Evolutionary conservation across 2,888 invertebrate species (phyloP).

Genomic region (Brachynemurus nebulosus): DNA sequence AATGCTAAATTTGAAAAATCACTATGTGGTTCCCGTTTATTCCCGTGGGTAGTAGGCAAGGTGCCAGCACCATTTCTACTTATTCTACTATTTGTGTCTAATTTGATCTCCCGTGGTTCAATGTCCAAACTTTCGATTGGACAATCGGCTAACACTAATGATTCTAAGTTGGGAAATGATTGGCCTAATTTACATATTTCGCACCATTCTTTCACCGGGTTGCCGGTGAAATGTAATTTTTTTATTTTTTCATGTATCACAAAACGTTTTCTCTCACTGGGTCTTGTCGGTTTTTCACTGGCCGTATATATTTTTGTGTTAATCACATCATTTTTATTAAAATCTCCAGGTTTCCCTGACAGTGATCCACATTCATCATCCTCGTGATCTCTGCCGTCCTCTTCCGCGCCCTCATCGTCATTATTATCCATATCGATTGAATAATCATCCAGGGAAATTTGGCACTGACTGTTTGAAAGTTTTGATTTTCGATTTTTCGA

Average conservation of each 20-base stretch:
- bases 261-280: slow-evolving; percentile 14
- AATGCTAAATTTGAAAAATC: slow-evolving; percentile 56
- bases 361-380: slow-evolving; percentile 11
- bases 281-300: neutral
- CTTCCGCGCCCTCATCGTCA: slow-evolving; percentile 23
- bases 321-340: slow-evolving; percentile 26
- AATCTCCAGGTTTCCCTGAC: neutral
- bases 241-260: slow-evolving; percentile 50
- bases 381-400: slow-evolving; percentile 11
- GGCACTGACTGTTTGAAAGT: slow-evolving; percentile 8
- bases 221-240: slow-evolving; percentile 77
- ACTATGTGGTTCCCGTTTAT: slow-evolving; percentile 39
- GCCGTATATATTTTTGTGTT: slow-evolving; percentile 12
- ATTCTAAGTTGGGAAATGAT: slow-evolving; percentile 74
- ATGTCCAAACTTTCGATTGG: slow-evolving; percentile 46
- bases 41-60: neutral
- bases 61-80: neutral
- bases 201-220: slow-evolving; percentile 70
- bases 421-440: slow-evolving; percentile 25
- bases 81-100: neutral
- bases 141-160: slow-evolving; percentile 75
- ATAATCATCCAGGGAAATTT: neutral
- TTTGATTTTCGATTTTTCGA: slow-evolving; percentile 13
- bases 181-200: slow-evolving; percentile 73
- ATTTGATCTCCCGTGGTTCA: slow-evolving; percentile 5